Base-by-base conservation (phyloP, 2,888 invertebrate genomes). In the Polyploca ridens region DNA sequence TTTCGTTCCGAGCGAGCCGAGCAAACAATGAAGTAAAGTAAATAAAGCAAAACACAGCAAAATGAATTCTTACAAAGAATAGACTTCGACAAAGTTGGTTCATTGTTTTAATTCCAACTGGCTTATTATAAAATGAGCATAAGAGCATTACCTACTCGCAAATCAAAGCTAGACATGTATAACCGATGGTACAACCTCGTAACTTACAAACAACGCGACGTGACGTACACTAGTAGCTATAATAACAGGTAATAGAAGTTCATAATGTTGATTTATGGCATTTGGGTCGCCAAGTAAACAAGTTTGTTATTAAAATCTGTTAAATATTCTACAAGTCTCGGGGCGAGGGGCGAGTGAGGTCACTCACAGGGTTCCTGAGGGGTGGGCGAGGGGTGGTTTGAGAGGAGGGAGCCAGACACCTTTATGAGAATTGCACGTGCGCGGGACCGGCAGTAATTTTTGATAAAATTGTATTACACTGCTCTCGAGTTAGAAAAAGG, bases 351-450 rank as follows among this genome's bases (percentile, higher is more conserved):
- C 33, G 63, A 63, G 66, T 68, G 63, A 71, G 75, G 69, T 73
- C 72, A 70, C 35, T 71, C 62, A 64, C 65, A 66, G 41, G 41
- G 66, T 58, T 54, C 65, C 62, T 60, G 65, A 61, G 62, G 63
- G 70, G 66, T 66, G 64, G 66, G 66, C 64, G 66, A 54, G 61
- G 33, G 63, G 62, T 65, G 63, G 62, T 41, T 5, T 13, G 13
- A 69, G 71, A 75, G 74, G 66, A 14, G 7, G 44, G 44, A 14
- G 84, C 76, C 70, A 79, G 82, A 82, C 81, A 87, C 87, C 85
- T 89, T 89, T 87, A 89, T 83, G 88, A 86, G 77, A 72, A 75
- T 73, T 76, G 83, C 88, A 87, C 85, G 88, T 88, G 86, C 83
- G 75, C 79, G 74, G 64, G 75, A 73, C 73, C 75, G 73, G 76